These are phyloP conservation scores for Epinephelus malabaricus DNA, from an alignment of 2,797 vertebrate genomes.

Conservation along the genomic window DNA sequence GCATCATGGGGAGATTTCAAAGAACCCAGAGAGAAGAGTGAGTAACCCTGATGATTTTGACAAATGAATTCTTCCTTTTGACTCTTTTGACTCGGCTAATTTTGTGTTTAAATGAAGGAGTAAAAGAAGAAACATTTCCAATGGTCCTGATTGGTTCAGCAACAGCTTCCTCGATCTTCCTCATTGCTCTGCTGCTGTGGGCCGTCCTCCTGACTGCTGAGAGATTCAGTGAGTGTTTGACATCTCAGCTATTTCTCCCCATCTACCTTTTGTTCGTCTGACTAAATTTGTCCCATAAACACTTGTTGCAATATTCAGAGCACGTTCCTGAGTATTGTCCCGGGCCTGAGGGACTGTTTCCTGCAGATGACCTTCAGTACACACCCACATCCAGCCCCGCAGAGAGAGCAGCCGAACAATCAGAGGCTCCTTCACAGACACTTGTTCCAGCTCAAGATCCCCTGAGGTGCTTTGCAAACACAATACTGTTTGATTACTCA, in stretches of 20 bases:
- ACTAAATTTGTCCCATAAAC: neutral
- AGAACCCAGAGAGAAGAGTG: slow-evolving; percentile 54
- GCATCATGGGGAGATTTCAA: slow-evolving; percentile 1
- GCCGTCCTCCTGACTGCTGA: slow-evolving; percentile 63
- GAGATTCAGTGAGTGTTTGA: slow-evolving; percentile 68
- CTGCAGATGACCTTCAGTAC: slow-evolving; percentile 37
- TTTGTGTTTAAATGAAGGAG: slow-evolving; percentile 43
- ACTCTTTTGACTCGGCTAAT: neutral
- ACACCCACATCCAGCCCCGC: slow-evolving; percentile 14
- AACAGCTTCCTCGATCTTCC: slow-evolving; percentile 61
- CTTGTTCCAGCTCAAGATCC: slow-evolving; percentile 26
- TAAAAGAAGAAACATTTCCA: slow-evolving; percentile 52
- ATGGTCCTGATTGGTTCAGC: slow-evolving; percentile 67
- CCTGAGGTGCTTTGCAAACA: slow-evolving; percentile 50
- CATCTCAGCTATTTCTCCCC: neutral
- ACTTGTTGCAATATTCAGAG: slow-evolving; percentile 57
- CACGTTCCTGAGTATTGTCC: slow-evolving; percentile 35
- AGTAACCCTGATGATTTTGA: slow-evolving; percentile 19
- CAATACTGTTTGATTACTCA: neutral
- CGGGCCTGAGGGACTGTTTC: slow-evolving; percentile 34
- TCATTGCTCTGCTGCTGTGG: slow-evolving; percentile 74
- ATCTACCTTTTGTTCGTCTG: slow-evolving; percentile 1
- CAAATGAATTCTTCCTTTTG: neutral
- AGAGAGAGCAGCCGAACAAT: slow-evolving; percentile 22
- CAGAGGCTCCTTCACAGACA: slow-evolving; percentile 10